Percentiles rank a stretch among this genome's conserved stretches.
Conservation (phyloP, 2,888 invertebrate genomes). For the Lasioglossum vierecki region DNA sequence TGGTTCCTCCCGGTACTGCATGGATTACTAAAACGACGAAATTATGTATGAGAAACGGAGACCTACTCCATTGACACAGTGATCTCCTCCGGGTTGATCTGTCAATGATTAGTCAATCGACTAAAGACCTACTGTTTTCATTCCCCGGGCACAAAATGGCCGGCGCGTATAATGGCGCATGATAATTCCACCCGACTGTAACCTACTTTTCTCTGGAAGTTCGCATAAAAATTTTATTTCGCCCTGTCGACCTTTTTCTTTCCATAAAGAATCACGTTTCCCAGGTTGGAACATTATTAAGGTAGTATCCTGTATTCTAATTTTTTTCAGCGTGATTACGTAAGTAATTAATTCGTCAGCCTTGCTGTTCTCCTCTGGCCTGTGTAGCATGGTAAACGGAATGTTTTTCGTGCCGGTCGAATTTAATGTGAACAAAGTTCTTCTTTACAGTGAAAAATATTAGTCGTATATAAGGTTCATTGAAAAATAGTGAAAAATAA, state of each 20-base stretch:
- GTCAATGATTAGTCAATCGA: conserved; percentile 11
- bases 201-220: neutral
- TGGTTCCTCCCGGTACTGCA: neutral
- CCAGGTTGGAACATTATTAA: neutral
- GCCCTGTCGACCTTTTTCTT: neutral
- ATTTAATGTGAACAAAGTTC: neutral
- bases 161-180: neutral
- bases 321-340: neutral
- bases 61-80: conserved; percentile 5
- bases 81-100: neutral
- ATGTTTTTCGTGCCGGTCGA: neutral
- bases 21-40: conserved; percentile 35
- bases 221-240: conserved; percentile 12
- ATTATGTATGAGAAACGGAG: conserved; percentile 16
- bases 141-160: neutral
- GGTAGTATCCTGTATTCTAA: neutral
- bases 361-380: neutral
- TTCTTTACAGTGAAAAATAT: too few species aligned
- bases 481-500: too few species aligned
- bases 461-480: too few species aligned
- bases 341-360: neutral
- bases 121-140: neutral
- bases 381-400: neutral
- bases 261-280: neutral
- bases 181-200: neutral